Evolutionary conservation across 2,113 vertebrate species (phyloP).

Genomic region (Gambusia affinis): DNA sequence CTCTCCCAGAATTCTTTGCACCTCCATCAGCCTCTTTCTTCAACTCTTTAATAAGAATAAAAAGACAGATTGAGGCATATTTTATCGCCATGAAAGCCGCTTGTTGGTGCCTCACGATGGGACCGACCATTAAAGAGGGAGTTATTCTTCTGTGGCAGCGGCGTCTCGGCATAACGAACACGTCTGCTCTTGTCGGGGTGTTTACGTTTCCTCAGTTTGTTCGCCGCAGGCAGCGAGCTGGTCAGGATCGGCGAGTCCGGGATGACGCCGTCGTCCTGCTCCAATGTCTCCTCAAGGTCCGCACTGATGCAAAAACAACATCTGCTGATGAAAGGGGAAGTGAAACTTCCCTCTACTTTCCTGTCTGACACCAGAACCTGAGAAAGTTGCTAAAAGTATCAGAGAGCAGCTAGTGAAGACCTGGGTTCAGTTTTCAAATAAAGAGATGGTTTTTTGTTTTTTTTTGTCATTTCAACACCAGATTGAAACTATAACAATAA

Average conservation of each 20-base stretch:
- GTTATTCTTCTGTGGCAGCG: constrained; percentile 40
- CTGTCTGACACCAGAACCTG: too few species aligned
- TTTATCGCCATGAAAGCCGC: background rate
- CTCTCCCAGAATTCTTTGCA: constrained; percentile 69
- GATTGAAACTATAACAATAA: constrained; percentile 20
- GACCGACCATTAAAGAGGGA: constrained; percentile 64
- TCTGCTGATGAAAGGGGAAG: background rate
- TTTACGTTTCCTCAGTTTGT: constrained; percentile 84
- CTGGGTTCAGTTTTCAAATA: background rate
- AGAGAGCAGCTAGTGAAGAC: background rate
- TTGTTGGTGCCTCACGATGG: too few species aligned
- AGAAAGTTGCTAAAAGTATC: background rate
- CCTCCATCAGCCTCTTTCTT: constrained; percentile 31
- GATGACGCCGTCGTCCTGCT: constrained; percentile 86
- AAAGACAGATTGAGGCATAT: background rate
- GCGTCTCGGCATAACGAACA: constrained; percentile 84
- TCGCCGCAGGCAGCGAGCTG: constrained; percentile 82
- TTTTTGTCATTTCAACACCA: background rate
- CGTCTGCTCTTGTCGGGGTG: constrained; percentile 72
- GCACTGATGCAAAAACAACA: constrained; percentile 36
- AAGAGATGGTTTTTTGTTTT: background rate
- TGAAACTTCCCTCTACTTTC: constrained; percentile 10
- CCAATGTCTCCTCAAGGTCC: constrained; percentile 15
- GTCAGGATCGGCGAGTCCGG: constrained; percentile 87
- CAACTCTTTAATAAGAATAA: constrained; percentile 19